A percentile compares a stretch with the other conserved stretches of the same genome.
phyloP scores from a whole-genome alignment of 2,797 vertebrate species.

The Huso huso region DNA sequence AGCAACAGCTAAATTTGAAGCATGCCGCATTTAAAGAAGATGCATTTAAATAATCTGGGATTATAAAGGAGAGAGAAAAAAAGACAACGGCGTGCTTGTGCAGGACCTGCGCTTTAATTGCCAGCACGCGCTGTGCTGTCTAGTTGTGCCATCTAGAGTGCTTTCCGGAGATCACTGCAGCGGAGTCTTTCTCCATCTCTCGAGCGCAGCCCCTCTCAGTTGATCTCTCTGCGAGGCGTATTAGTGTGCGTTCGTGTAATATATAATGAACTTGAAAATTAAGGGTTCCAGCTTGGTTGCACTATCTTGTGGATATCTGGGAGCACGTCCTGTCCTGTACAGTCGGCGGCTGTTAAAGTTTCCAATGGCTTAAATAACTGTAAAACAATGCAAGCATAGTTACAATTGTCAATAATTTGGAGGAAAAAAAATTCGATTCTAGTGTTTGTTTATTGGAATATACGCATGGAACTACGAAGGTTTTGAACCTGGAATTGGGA shows the following conservation, averaged over 20 bases:
- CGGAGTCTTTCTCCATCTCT: conserved; percentile 6
- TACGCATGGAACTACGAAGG: conserved; percentile 13
- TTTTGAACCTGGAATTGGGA: conserved; percentile 23
- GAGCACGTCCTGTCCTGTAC: not conserved
- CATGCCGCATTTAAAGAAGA: too few species aligned
- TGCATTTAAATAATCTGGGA: too few species aligned
- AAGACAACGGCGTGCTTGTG: not conserved
- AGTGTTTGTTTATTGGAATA: conserved; percentile 12
- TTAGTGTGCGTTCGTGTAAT: not conserved
- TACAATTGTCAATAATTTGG: too few species aligned
- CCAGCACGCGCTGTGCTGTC: conserved; percentile 9
- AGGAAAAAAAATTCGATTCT: too few species aligned
- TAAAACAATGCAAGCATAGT: too few species aligned
- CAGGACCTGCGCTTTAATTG: not conserved
- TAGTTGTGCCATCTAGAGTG: conserved; percentile 37
- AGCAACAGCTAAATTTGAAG: too few species aligned
- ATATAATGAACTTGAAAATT: conserved; percentile 1
- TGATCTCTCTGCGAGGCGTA: conserved; percentile 1
- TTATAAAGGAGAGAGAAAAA: too few species aligned
- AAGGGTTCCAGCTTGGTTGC: not conserved
- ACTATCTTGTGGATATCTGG: not conserved
- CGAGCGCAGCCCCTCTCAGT: not conserved
- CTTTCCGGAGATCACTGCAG: conserved; percentile 19
- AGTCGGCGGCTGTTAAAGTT: not conserved
- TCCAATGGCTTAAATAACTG: not conserved